Conservation (phyloP, 2,113 vertebrate species). For the Lucifuga dentata region DNA sequence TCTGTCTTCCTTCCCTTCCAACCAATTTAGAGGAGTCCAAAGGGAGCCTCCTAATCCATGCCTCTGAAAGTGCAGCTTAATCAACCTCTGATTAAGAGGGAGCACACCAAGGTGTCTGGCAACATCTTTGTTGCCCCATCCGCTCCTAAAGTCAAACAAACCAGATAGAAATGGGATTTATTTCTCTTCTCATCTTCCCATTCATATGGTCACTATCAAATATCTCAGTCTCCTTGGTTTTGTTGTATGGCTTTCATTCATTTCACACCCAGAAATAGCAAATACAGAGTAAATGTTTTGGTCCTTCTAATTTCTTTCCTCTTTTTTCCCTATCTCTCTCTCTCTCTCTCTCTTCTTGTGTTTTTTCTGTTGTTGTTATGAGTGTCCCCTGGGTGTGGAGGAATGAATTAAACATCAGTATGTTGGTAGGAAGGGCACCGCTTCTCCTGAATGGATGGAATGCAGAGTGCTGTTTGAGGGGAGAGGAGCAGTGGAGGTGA, state of each 20-base stretch:
- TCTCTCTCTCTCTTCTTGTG: conserved; percentile 6
- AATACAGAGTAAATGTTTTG: conserved; percentile 62
- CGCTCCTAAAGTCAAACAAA: conserved; percentile 34
- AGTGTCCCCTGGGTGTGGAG: conserved; percentile 61
- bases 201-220: conserved; percentile 19
- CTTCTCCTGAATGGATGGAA: conserved; percentile 66
- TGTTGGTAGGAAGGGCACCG: conserved; percentile 69
- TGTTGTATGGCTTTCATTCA: conserved; percentile 32
- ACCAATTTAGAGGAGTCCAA: conserved; percentile 66
- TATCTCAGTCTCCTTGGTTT: conserved; percentile 29
- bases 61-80: conserved; percentile 64
- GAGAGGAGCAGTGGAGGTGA: conserved; percentile 66
- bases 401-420: conserved; percentile 82
- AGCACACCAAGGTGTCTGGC: conserved; percentile 59
- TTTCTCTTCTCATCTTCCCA: conserved; percentile 21
- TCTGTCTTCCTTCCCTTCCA: conserved; percentile 67
- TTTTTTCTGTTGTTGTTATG: conserved; percentile 66
- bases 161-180: conserved; percentile 34
- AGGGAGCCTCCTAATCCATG: conserved; percentile 76
- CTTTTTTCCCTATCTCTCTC: background rate
- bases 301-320: conserved; percentile 49
- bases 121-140: conserved; percentile 37
- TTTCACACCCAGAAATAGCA: conserved; percentile 42
- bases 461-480: conserved; percentile 57
- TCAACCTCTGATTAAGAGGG: conserved; percentile 69